These are phyloP conservation scores for Eunapius fragilis DNA, from an alignment of 37 sponge, comb jelly and placozoan species.

Conservation along the genomic window DNA sequence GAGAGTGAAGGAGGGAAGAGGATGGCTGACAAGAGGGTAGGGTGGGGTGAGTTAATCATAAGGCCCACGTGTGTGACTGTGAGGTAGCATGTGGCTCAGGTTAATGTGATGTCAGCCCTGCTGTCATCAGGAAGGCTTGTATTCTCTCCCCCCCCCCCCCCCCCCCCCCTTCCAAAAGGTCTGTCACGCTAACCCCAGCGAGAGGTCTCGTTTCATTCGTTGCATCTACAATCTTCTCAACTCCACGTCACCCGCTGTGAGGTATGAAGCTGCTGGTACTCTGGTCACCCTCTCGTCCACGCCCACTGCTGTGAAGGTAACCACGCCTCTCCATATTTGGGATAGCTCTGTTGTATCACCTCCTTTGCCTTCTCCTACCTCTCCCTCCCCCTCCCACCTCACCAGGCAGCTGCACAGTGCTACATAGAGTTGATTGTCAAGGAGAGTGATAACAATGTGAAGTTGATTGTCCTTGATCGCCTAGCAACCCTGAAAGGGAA, in stretches of 20 bases:
- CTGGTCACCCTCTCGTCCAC: slow-evolving; percentile 96
- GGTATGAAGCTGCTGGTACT: slow-evolving; percentile 98
- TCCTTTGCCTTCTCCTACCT: too few species aligned
- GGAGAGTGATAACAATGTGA: slow-evolving; percentile 99
- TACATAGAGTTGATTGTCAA: slow-evolving; percentile 97
- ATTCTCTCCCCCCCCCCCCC: background rate
- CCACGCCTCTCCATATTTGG: background rate
- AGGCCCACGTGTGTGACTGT: too few species aligned
- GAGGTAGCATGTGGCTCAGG: background rate
- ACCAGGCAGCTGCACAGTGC: slow-evolving; percentile 95
- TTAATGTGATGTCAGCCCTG: background rate
- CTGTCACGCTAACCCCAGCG: slow-evolving; percentile 89
- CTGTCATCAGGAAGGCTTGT: too few species aligned
- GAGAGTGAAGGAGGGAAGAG: too few species aligned
- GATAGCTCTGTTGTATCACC: too few species aligned
- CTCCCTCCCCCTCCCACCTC: background rate
- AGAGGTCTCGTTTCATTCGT: slow-evolving; percentile 93
- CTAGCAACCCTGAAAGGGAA: slow-evolving; percentile 74
- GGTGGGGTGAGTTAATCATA: too few species aligned
- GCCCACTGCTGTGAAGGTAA: slow-evolving; percentile 95
- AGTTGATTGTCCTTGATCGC: slow-evolving; percentile 95
- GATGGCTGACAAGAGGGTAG: too few species aligned
- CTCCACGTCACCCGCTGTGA: slow-evolving; percentile 88
- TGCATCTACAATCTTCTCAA: slow-evolving; percentile 96
- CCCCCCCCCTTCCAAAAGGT: slow-evolving; percentile 68